phyloP scores from a whole-genome alignment of 2,888 invertebrate species.

The Hartigia nigra region DNA sequence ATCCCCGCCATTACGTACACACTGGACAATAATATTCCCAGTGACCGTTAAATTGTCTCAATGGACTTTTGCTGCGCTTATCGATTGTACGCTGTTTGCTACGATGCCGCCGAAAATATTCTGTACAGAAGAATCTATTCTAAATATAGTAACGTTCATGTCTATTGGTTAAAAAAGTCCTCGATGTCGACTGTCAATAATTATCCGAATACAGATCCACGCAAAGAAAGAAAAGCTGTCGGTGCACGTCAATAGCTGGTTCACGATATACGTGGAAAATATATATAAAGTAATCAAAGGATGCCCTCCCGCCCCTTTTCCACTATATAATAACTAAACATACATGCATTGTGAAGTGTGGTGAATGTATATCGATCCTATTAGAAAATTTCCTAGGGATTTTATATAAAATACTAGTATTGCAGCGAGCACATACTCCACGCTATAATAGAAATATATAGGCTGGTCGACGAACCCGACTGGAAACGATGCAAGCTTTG shows the following conservation, averaged over 20 bases:
- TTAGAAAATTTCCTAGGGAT: neutral
- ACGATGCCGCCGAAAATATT: conserved; percentile 5
- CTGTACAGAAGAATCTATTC: neutral
- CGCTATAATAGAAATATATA: neutral
- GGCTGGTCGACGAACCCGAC: conserved; percentile 4
- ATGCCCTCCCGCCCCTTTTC: too few species aligned
- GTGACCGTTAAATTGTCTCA: conserved; percentile 32
- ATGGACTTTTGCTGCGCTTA: conserved; percentile 29
- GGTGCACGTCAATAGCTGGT: neutral
- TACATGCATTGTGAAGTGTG: too few species aligned
- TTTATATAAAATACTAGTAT: neutral
- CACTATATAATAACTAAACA: neutral
- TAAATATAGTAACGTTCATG: neutral
- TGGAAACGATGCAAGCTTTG: neutral
- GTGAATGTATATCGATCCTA: neutral
- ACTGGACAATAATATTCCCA: conserved; percentile 31
- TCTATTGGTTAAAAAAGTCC: neutral
- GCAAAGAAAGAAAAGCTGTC: neutral
- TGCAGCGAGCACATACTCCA: neutral
- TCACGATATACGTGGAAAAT: neutral
- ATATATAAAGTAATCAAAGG: neutral
- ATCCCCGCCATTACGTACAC: neutral
- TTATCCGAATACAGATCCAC: neutral
- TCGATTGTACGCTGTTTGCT: conserved; percentile 24
- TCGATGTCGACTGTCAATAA: neutral